Conservation (phyloP, 2,888 invertebrate genomes). For the Phalera bucephala region DNA sequence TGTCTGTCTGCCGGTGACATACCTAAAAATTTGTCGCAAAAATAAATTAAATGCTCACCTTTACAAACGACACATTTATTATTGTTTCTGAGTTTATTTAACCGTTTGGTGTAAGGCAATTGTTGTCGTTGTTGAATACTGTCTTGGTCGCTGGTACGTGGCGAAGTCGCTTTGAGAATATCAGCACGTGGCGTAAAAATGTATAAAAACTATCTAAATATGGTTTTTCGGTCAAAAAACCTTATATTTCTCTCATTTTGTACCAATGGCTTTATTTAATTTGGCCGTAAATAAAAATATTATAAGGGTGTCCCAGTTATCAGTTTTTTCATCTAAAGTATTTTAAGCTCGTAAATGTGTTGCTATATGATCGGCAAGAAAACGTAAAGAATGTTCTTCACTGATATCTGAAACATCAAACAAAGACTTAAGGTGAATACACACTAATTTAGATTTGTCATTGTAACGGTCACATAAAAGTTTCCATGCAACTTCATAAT, state of each 20-base stretch:
- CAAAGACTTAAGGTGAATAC: too few species aligned
- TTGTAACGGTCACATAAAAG: too few species aligned
- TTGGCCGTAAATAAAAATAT: not conserved
- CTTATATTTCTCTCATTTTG: slow-evolving; percentile 3
- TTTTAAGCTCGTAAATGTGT: slow-evolving; percentile 1
- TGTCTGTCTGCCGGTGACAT: not conserved
- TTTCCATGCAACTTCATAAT: too few species aligned
- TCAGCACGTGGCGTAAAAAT: not conserved
- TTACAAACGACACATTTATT: not conserved
- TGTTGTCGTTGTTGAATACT: not conserved
- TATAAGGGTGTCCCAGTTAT: not conserved
- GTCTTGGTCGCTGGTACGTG: not conserved
- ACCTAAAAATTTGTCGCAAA: not conserved
- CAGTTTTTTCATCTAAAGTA: not conserved
- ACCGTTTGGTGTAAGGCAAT: not conserved
- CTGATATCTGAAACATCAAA: too few species aligned
- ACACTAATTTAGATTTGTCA: too few species aligned
- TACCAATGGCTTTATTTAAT: too few species aligned
- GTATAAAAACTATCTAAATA: not conserved
- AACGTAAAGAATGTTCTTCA: too few species aligned
- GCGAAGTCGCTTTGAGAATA: not conserved
- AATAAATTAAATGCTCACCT: slow-evolving; percentile 1
- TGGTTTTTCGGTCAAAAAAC: not conserved
- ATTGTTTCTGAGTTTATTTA: not conserved
- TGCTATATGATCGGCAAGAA: not conserved